Conservation (phyloP, 2,113 vertebrate genomes). For the Microcebus jonahi region DNA sequence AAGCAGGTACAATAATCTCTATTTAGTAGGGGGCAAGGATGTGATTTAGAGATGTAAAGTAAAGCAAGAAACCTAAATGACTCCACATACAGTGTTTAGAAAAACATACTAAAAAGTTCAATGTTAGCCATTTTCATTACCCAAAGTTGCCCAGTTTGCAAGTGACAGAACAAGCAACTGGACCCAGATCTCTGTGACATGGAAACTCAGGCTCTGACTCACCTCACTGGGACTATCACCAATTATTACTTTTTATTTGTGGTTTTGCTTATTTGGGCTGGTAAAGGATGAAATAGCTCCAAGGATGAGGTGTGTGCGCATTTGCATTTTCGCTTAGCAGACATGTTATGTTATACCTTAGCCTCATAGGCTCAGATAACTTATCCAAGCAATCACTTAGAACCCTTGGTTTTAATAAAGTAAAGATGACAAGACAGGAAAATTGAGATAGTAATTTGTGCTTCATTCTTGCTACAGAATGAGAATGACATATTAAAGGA, state of each 20-base stretch:
- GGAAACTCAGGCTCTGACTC: background rate
- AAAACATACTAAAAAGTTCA: background rate
- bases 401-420: background rate
- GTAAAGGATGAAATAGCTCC: background rate
- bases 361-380: background rate
- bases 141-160: background rate
- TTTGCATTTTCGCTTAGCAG: background rate
- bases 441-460: background rate
- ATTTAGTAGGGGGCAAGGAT: background rate
- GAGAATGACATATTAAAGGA: background rate
- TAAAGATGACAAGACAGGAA: background rate
- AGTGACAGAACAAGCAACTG: background rate
- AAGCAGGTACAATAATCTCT: background rate
- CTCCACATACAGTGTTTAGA: background rate
- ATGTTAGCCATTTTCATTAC: background rate
- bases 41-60: background rate
- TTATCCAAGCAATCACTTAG: background rate
- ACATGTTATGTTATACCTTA: background rate
- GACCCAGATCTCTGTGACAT: background rate
- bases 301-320: background rate
- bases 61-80: background rate
- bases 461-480: background rate
- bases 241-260: background rate
- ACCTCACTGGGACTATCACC: rapidly evolving
- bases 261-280: background rate